Base-by-base conservation (phyloP, 2,113 vertebrate species). In the Caretta caretta region DNA sequence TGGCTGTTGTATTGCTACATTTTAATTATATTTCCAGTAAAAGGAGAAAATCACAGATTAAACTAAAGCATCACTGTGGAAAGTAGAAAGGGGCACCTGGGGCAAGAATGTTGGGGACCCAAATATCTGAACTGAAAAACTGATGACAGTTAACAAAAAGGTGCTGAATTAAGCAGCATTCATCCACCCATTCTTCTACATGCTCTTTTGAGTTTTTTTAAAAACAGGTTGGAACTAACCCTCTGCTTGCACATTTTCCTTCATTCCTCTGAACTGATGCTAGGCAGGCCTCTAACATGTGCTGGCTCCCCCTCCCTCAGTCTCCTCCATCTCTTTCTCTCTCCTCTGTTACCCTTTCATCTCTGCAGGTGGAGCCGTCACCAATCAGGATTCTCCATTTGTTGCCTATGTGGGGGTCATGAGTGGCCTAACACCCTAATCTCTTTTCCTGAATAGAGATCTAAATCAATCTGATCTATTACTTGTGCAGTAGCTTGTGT, bases 201-300 rank as follows among this genome's bases (percentile, higher is more conserved):
- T 24, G 54, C 54, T 8, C 54, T 54, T 54, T 54, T 54, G 22
- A 24, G 53, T 22, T 54, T 24, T 24, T 54, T 54, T 24, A 24
- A 46, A n/a, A 8, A 9, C 14, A 56, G 38, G 10, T 27, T 13
- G 35, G 31, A 3, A 56, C 69, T 22, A 29, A 31, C 53, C 19
- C 49, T n/a, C 10, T 9, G 0, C 53, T 3, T 2, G 6, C 14
- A 50, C 6, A 17, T 75, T 4, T 84, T 16, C 72, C 16, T 79
- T 46, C 48, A 80, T 38, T 38, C 59, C 12, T 49, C 24, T 13
- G 16, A 48, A 46, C 46, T 31, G 42, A 49, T 14, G 38, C 48
- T 79, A 24, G 25, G 24, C 8, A 13, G 24, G 42, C 48, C 27
- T 46, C 42, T 49, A 14, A 49, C 24, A 49, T 22, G 17, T 69